Evolutionary conservation across 2,797 vertebrate species (phyloP), one percentile per base, ranked within the genome.

Genomic region (Helicolenus hilgendorfi): DNA sequence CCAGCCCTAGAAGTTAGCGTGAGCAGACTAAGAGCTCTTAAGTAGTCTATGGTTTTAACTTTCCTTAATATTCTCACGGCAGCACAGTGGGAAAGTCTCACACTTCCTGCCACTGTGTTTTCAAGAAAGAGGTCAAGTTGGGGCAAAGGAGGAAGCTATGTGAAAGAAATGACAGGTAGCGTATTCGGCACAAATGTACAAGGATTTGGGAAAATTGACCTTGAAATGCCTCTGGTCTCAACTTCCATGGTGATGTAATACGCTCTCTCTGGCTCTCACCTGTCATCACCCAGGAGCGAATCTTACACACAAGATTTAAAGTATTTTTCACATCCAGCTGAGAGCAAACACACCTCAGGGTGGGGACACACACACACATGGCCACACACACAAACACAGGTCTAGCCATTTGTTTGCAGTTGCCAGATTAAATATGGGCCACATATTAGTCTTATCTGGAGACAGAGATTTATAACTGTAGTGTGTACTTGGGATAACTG

Each of bases 391-490:
- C 74, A 59, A 15, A 65, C 68, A 77, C 78, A 72, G 35, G 72
- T 90, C 88, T 75, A 86, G 92, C 89, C 89, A 94, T 95, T 94
- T 96, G 94, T 93, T 95, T 91, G 92, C 87, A 89, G 93, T 70
- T 45, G 83, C 74, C 78, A 59, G 90, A 86, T 93, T 92, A 96
- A 82, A 85, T 81, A 72, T 63, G 33, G 76, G 83, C 83, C 84
- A 85, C 62, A 36, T 85, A 71, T 77, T 58, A 80, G 77, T 83
- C 85, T 77, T 88, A 88, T 90, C 87, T 87, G 11, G 65, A 86
- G 83, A 90, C 72, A 58, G 72, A 88, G 87, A 94, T 93, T 87
- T 83, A 89, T 83, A 85, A 76, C 77, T 79, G 80, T 83, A 68
- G 70, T 10, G 55, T 82, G 70, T 87, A 65, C 64, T 81, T 85